Base-by-base conservation (phyloP, 2,888 invertebrate genomes). In the Autographa pulchrina region DNA sequence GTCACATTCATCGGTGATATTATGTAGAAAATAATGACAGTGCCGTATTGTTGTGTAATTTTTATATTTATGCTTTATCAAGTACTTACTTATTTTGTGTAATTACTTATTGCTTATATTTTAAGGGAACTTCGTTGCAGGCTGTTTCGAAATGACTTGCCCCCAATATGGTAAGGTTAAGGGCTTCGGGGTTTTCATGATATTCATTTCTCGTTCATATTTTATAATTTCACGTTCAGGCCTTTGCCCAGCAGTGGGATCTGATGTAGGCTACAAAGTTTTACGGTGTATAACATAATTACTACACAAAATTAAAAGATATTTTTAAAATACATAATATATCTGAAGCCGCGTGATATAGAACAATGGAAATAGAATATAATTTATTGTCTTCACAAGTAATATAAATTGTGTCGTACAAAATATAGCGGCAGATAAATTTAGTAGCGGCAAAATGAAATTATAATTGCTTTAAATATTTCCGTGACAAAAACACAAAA, bases 401-500 rank as follows among this genome's bases (percentile, higher is more conserved):
- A 56, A 52, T 25, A 52, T 63, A 60, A 56, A 9, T 0, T 8
- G 43, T 58, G 32, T 43, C 35, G 25, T 20, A n/a, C 43, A 65
- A 43, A 59, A 14, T 31, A 65, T 62, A 78, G 54, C 58, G 16
- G 52, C 31, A 64, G 66, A 77, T 72, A 74, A 56, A 71, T 77
- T 66, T 41, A 67, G 74, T 65, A 68, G 82, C 63, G 62, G 63
- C 62, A 59, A 18, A 62, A 65, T 75, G 56, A 75, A 75, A 70
- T 25, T 68, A 66, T 74, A 71, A 78, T 78, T 78, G 71, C 61
- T 78, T 78, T 68, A 78, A 62, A 74, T 74, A 66, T 68, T 62
- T 41, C 63, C 69, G 62, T 79, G 76, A 64, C 79, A 73, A 73
- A 72, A 80, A 67, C 70, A 74, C 72, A 80, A 79, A 75, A 72